These are phyloP conservation scores for Monodelphis domestica DNA, from an alignment of 2,797 vertebrate species.

Conservation along the genomic window DNA sequence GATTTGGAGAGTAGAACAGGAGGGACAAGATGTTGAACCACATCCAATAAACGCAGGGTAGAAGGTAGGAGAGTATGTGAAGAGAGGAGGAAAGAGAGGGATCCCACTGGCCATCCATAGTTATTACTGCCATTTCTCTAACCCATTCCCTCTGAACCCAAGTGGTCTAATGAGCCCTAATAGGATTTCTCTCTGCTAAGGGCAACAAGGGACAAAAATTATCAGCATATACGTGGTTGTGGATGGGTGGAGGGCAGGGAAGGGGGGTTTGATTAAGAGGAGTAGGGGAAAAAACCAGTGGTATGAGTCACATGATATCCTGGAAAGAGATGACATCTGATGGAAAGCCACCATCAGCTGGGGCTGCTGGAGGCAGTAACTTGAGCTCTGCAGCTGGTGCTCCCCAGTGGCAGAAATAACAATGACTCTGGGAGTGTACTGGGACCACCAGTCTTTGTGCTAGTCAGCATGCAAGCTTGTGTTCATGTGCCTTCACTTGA, in stretches of 20 bases:
- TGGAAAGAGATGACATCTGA: background rate
- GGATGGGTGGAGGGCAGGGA: too few species aligned
- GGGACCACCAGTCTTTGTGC: background rate
- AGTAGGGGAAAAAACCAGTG: background rate
- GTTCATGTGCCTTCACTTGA: background rate
- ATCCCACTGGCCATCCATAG: background rate
- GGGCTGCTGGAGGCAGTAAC: background rate
- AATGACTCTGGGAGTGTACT: background rate
- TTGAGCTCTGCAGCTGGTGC: conserved; percentile 38
- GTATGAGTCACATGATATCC: background rate
- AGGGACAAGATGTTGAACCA: background rate
- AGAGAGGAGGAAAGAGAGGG: background rate
- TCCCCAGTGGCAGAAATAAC: background rate
- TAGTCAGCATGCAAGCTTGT: accelerated
- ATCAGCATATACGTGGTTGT: too few species aligned
- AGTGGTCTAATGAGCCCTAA: background rate
- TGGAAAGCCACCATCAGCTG: background rate
- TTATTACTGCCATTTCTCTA: background rate
- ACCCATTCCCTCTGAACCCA: background rate
- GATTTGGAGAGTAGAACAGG: background rate
- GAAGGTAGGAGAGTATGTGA: background rate
- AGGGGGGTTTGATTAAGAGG: background rate
- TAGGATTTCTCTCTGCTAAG: background rate
- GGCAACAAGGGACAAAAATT: background rate
- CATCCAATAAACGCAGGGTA: background rate